These are phyloP conservation scores for Rhynchopsitta pachyrhyncha DNA, from an alignment of 2,113 vertebrate species.

Conservation along the genomic window DNA sequence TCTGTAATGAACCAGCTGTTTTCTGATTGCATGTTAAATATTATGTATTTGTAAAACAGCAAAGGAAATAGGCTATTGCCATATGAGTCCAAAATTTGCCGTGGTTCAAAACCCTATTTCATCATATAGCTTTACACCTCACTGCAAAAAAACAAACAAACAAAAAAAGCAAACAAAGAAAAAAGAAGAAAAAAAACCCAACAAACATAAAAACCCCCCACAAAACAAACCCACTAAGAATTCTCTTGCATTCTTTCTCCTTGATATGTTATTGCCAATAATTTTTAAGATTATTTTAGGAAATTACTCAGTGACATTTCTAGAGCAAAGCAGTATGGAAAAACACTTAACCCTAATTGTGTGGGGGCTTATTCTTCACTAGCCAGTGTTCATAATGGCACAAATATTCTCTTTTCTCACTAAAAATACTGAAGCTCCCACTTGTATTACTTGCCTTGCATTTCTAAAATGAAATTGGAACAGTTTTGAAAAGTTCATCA, in stretches of 20 bases:
- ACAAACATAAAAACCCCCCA: too few species aligned
- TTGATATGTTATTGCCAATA: background rate
- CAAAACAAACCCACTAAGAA: background rate
- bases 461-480: background rate
- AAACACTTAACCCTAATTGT: background rate
- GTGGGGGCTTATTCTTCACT: background rate
- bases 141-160: background rate
- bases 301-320: background rate
- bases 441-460: background rate
- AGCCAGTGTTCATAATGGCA: background rate
- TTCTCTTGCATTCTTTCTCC: background rate
- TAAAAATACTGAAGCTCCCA: background rate
- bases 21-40: background rate
- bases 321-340: background rate
- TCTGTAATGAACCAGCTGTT: background rate
- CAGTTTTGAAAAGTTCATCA: background rate
- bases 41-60: background rate
- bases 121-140: background rate
- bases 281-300: background rate
- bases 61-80: background rate
- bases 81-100: background rate
- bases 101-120: background rate
- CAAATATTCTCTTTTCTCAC: background rate
- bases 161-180: background rate
- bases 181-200: background rate